Evolutionary conservation across 2,888 invertebrate genomes (phyloP), one percentile per base, ranked within the genome.

Genomic region (Orchesella flavescens): DNA sequence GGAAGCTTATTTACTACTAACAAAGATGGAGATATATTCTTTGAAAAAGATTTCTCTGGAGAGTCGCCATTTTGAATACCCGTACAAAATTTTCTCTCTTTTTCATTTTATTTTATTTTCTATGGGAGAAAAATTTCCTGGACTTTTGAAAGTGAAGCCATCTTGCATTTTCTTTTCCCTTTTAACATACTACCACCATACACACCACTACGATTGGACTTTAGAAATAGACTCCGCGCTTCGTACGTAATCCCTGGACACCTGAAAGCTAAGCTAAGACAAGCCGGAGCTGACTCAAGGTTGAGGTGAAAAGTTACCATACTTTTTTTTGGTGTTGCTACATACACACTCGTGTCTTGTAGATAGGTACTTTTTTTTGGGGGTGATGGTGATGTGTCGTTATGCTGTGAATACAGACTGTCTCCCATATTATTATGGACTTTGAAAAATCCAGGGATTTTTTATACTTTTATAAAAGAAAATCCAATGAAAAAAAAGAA

Each of bases 201-300:
- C n/a, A n/a, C n/a, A n/a, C n/a, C n/a, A n/a, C n/a, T n/a, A n/a
- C n/a, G n/a, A 7, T 55, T 66, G 65, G 53, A 65, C 43, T 63
- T 53, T 53, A 34, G 65, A 76, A 76, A 76, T 57, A 66, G 55
- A 34, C 65, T 65, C 44, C 21, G 21, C 66, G 9, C 13, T n/a
- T n/a, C n/a, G n/a, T n/a, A n/a, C 10, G 55, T 66, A 76, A 66
- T 76, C 75, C 75, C 75, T 66, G 66, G 75, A 76, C 66, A 76
- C 66, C 75, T 66, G 66, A 55, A 76, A 76, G 49, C 75, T 66
- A 66, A 66, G 75, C 66, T 76, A 65, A 66, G 75, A 66, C 57
- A 76, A 66, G 66, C 66, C 43, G 65, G 66, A 76, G 75, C 75
- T 53, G 75, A 76, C 75, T 76, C 75, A 66, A 66, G 75, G 75